Base-by-base conservation (phyloP, 2,888 invertebrate species). In the Drosophila imparisetae region DNA sequence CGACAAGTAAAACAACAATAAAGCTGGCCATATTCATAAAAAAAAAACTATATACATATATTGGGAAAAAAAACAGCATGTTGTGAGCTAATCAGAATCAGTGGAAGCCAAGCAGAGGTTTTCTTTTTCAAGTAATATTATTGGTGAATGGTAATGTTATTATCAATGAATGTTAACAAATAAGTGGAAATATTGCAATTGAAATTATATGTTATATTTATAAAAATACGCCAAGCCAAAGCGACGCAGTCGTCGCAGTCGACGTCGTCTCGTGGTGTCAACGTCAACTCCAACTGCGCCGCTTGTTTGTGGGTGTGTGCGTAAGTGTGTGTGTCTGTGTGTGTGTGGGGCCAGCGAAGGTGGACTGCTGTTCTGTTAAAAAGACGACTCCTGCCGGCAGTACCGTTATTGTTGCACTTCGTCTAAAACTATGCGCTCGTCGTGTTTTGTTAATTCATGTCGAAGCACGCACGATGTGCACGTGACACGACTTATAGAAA, bases 61-160 rank as follows among this genome's bases (percentile, higher is more conserved):
- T 42, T 30, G 42, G 29, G 42, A 66, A 72, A 68, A 78, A 78
- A 75, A 73, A 34, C 78, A 81, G 82, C 85, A 82, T 76, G 81
- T 79, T 79, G 80, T 81, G 83, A 83, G 81, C 83, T 84, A 84
- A 84, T 84, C 86, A 83, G 83, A 74, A 77, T 71, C 73, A 71
- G 73, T 62, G 52, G 58, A 62, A 72, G 53, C 50, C 66, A 64
- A 58, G 60, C 61, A 68, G 58, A 75, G 62, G 59, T 82, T 78
- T 80, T 64, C 65, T 73, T 69, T 68, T 65, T 62, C 48, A 48
- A 45, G 30, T 57, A 24, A 24, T 64, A 2, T 64, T 45, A 29
- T 53, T 68, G 13, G 48, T 42, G 45, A 21, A 49, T 59, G 40
- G 54, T n/a, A 29, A 54, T 42, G 58, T 15, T 63, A 52, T 49